Evolutionary conservation across 2,113 vertebrate genomes (phyloP).

Genomic region (Jaculus jaculus): DNA sequence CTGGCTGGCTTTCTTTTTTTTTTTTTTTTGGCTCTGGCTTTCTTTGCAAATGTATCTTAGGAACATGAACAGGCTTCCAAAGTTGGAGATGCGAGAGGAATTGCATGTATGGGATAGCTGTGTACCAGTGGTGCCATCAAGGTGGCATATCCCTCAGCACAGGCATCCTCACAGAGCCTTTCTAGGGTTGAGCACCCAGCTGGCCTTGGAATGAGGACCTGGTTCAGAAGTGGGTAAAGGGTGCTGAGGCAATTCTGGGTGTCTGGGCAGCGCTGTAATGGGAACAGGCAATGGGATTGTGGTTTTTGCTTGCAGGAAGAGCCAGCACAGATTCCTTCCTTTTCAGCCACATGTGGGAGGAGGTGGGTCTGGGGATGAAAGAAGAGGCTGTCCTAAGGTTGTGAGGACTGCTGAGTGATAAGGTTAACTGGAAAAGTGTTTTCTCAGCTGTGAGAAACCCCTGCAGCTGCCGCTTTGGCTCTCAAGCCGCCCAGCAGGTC

Average conservation of each 20-base stretch:
- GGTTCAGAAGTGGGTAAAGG: not conserved
- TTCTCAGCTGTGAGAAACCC: constrained; percentile 48
- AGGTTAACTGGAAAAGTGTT: not conserved
- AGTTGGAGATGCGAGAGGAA: not conserved
- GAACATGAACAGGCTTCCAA: not conserved
- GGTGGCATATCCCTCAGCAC: not conserved
- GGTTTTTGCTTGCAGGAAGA: not conserved
- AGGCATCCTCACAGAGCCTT: not conserved
- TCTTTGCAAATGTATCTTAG: constrained; percentile 35
- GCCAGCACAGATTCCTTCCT: not conserved
- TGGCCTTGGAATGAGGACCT: not conserved
- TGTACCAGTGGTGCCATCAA: rapidly evolving
- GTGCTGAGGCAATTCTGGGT: not conserved
- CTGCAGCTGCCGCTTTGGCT: not conserved
- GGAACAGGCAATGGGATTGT: not conserved
- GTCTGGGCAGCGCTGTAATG: not conserved
- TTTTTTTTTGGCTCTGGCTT: no score
- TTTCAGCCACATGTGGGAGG: not conserved
- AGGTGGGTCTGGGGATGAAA: not conserved
- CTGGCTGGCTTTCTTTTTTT: no score
- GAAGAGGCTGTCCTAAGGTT: not conserved
- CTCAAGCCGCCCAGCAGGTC: not conserved
- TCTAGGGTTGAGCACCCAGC: not conserved
- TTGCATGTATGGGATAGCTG: not conserved
- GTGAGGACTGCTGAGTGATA: not conserved